Base-by-base conservation (phyloP, 37 sponge, comb jelly and placozoan genomes). In the Petrosia ficiformis region DNA sequence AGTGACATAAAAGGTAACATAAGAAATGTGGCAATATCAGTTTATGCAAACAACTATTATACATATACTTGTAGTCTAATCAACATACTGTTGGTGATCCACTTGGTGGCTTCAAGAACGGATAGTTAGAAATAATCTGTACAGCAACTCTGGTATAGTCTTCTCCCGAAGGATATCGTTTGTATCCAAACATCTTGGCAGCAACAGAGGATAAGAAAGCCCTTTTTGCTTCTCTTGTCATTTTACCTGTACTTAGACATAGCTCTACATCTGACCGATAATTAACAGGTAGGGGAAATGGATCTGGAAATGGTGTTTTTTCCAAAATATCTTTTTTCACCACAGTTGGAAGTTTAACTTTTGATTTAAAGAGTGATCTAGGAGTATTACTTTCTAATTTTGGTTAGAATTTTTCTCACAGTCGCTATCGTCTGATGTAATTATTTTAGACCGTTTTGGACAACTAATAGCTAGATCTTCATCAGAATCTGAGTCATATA, bases 61-160 rank as follows among this genome's bases (percentile, higher is more conserved):
- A 64, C 32, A 64, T 64, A 14, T 35, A 35, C 14, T 31, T 64
- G 5, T 34, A 31, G 33, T 64, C 35, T 34, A 64, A 64, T 35
- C 32, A 69, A 44, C 74, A 43, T 73, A 73, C 74, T 52, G 33
- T 43, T 54, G 74, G 74, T 28, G 40, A 43, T 54, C 74, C 74
- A 16, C 25, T 73, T 44, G 74, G 57, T 33, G 74, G 34, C 52
- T 54, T 1, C 57, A 73, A 43, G 57, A 73, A 73, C 29, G 52
- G 57, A 69, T 69, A 69, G 26, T 40, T 31, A 28, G 28, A 3
- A 57, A 73, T 73, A 32, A 73, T 73, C 44, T 33, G 33, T 26
- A 28, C 31, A 73, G 74, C 74, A 43, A 73, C 29, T 33, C 44
- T 32, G 32, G 34, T 73, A 57, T 73, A 73, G 57, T 73, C 74